These are phyloP conservation scores for Gymnobelideus leadbeateri DNA, from an alignment of 2,113 vertebrate genomes.

Conservation along the genomic window DNA sequence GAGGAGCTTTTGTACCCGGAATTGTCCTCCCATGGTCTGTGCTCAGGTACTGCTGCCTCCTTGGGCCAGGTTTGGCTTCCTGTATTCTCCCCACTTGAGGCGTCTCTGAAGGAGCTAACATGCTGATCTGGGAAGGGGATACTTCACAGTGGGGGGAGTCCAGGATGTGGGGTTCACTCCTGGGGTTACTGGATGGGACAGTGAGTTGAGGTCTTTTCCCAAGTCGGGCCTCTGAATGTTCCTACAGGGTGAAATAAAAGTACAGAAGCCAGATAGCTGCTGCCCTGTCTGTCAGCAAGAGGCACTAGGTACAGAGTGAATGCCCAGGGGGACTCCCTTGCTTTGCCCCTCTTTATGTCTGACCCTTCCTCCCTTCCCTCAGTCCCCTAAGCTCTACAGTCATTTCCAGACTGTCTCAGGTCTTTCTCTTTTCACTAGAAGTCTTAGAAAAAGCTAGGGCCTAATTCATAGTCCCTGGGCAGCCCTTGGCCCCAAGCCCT, in stretches of 20 bases:
- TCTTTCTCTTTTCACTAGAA: neutral
- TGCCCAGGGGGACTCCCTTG: accelerated
- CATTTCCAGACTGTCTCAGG: accelerated
- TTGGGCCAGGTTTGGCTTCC: neutral
- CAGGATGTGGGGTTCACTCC: neutral
- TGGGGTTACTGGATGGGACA: neutral
- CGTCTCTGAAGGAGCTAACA: accelerated
- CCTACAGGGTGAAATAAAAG: slow-evolving; percentile 87
- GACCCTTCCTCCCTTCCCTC: neutral
- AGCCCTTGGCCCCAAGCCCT: accelerated
- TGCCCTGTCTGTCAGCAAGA: slow-evolving; percentile 89
- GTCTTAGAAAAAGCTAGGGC: neutral
- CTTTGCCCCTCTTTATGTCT: neutral
- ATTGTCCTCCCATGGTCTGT: slow-evolving; percentile 80
- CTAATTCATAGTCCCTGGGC: accelerated
- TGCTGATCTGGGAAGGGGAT: neutral
- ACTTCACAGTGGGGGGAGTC: neutral
- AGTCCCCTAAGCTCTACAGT: neutral
- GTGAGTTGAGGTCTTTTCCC: neutral
- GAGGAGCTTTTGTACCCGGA: slow-evolving; percentile 73
- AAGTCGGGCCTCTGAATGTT: neutral
- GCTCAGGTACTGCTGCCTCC: slow-evolving; percentile 76
- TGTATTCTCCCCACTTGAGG: neutral
- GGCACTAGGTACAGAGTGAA: slow-evolving; percentile 81
- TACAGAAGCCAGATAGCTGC: slow-evolving; percentile 88